These are phyloP conservation scores for Eriocheir sinensis DNA, from an alignment of 1,140 invertebrate genomes.

Conservation along the genomic window DNA sequence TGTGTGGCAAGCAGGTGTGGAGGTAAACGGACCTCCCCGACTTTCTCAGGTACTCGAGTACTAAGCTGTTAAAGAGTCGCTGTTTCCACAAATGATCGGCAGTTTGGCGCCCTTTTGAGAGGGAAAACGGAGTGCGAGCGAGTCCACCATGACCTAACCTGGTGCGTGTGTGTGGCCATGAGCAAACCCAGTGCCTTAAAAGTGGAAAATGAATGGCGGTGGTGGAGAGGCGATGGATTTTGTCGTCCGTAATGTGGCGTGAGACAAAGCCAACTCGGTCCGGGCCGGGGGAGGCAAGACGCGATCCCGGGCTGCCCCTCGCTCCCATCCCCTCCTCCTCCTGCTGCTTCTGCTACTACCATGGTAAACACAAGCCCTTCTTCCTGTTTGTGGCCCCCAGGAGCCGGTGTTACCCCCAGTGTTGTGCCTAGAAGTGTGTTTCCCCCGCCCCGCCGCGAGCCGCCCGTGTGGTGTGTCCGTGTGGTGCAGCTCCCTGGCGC, in stretches of 20 bases:
- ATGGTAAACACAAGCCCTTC: constrained; percentile 49
- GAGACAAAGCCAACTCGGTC: constrained; percentile 68
- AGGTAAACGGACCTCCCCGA: constrained; percentile 57
- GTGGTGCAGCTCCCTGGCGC: too few relatives aligned
- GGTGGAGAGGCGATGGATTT: constrained; percentile 46
- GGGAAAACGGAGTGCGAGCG: constrained; percentile 48
- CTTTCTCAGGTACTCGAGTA: constrained; percentile 73
- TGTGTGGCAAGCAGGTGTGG: constrained; percentile 49
- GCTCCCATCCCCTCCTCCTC: constrained; percentile 23
- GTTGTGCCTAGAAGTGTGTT: too few relatives aligned
- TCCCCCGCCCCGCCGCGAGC: too few relatives aligned
- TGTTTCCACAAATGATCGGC: constrained; percentile 69
- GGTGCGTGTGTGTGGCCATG: constrained; percentile 37
- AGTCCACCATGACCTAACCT: constrained; percentile 53
- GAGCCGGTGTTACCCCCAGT: not conserved
- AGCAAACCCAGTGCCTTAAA: constrained; percentile 57
- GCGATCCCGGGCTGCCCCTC: constrained; percentile 39
- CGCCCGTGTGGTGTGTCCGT: too few relatives aligned
- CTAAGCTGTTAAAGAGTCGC: constrained; percentile 63
- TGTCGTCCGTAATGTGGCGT: constrained; percentile 61
- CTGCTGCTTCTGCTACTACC: constrained; percentile 39
- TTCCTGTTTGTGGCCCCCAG: not conserved
- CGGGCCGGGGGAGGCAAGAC: constrained; percentile 56
- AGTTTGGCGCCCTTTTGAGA: constrained; percentile 56
- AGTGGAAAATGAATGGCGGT: constrained; percentile 55